These are phyloP conservation scores for Orcinus orca DNA, from an alignment of 2,113 vertebrate genomes.

Conservation along the genomic window DNA sequence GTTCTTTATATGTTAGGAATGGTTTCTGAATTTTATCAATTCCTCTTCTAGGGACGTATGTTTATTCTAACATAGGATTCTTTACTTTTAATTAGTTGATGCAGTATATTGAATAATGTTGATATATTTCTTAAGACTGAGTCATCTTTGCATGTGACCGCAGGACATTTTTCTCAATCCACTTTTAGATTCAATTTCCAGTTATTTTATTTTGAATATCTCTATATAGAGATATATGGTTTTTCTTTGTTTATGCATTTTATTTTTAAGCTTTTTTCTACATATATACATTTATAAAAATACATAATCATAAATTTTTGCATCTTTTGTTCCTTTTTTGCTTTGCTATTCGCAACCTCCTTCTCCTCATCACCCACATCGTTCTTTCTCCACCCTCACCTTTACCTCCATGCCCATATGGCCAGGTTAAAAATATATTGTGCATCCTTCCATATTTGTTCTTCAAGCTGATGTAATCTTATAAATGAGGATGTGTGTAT, in stretches of 20 bases:
- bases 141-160: neutral
- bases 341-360: neutral
- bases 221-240: neutral
- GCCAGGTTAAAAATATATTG: neutral
- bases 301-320: neutral
- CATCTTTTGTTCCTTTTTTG: neutral
- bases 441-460: neutral
- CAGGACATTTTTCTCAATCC: neutral
- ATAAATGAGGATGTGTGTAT: neutral
- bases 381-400: neutral
- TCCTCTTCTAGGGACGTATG: neutral
- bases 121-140: neutral
- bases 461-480: neutral
- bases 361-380: neutral
- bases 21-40: neutral
- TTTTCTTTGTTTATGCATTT: neutral
- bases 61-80: neutral
- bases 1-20: neutral
- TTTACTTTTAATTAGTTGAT: neutral
- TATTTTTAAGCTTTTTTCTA: neutral
- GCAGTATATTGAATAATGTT: neutral
- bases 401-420: neutral
- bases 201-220: neutral
- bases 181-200: neutral
- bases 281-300: neutral